These are phyloP conservation scores for Branchipolynoe longqiensis DNA, from an alignment of 2,888 invertebrate species.

Conservation along the genomic window DNA sequence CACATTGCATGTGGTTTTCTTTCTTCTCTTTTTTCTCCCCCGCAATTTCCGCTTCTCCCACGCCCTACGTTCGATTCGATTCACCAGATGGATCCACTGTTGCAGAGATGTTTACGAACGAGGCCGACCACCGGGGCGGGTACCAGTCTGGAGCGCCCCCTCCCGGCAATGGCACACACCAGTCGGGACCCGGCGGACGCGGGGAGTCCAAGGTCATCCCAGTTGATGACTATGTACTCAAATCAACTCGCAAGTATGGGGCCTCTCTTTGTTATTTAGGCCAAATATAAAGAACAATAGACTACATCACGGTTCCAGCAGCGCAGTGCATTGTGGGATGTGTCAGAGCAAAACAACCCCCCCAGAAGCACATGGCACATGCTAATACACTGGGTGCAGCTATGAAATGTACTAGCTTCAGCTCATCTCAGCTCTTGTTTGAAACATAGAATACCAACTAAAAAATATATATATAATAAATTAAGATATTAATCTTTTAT, in stretches of 20 bases:
- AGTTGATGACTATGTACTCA: conserved; percentile 63
- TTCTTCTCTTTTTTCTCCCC: conserved; percentile 31
- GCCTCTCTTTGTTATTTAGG: no score
- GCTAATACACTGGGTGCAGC: no score
- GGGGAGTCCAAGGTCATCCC: conserved; percentile 56
- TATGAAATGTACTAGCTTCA: no score
- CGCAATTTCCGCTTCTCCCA: neutral
- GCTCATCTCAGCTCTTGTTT: no score
- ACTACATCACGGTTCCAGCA: no score
- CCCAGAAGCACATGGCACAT: no score
- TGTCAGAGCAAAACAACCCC: no score
- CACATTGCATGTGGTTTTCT: conserved; percentile 48
- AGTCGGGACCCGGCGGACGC: conserved; percentile 12
- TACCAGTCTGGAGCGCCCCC: conserved; percentile 45
- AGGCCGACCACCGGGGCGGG: neutral
- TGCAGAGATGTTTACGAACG: conserved; percentile 60
- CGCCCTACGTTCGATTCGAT: neutral
- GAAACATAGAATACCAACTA: no score
- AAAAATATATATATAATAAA: no score
- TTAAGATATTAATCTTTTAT: no score
- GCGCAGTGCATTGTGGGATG: no score
- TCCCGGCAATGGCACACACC: neutral
- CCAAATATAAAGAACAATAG: no score
- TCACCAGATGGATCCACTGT: conserved; percentile 54
- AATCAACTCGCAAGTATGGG: conserved; percentile 61